A percentile compares a stretch with the other conserved stretches of the same genome.
Conservation (phyloP, 2,797 vertebrate genomes). For the Vespertilio murinus region DNA sequence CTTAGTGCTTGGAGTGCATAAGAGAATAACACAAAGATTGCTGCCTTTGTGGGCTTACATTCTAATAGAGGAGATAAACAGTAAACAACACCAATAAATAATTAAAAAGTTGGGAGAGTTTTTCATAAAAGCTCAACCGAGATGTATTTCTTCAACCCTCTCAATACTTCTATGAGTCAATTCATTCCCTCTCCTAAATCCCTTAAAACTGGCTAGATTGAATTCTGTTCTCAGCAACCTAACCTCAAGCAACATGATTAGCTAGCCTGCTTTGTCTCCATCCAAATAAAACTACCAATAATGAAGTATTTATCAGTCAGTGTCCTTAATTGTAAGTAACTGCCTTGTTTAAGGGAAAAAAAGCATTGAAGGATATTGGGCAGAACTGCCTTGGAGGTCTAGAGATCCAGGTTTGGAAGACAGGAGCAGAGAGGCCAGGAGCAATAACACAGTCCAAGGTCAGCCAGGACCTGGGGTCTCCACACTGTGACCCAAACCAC, state of each 20-base stretch:
- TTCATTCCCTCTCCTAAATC: neutral
- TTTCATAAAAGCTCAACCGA: constrained; percentile 15
- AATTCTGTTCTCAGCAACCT: constrained; percentile 29
- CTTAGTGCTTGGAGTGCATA: neutral
- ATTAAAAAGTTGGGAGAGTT: neutral
- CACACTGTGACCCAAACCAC: neutral
- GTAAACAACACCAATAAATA: neutral
- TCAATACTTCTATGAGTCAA: constrained; percentile 30
- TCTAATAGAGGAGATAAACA: neutral
- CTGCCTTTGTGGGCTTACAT: neutral
- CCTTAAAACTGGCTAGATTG: neutral
- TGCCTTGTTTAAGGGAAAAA: neutral
- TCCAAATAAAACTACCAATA: constrained; percentile 46
- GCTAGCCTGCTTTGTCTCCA: constrained; percentile 8
- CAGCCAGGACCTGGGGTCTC: neutral
- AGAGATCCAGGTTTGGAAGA: constrained; percentile 31
- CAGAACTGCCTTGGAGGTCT: neutral
- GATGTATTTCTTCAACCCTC: constrained; percentile 27
- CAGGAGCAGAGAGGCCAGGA: neutral
- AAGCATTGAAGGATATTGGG: neutral
- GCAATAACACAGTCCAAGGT: neutral
- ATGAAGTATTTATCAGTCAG: neutral
- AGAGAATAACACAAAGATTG: neutral
- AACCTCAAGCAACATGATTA: constrained; percentile 36
- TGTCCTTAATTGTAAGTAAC: constrained; percentile 33